A percentile compares a stretch with the other conserved stretches of the same genome.
These are phyloP conservation scores for Cyclophora albipunctata DNA, from an alignment of 2,888 invertebrate species.

Conservation along the genomic window DNA sequence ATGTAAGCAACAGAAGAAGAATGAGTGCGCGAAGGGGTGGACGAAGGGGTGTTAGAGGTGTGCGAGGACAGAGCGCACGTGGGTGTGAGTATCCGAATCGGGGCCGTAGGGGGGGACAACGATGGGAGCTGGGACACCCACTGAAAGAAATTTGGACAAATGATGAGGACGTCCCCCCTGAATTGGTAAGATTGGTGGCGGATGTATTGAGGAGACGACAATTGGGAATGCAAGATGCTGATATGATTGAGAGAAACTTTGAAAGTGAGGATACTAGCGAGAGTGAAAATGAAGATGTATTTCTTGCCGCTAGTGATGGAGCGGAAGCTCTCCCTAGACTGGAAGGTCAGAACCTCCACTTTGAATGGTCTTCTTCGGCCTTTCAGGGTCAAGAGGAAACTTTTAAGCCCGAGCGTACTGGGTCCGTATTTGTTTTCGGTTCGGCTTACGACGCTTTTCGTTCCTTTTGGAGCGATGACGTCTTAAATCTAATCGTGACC, in stretches of 20 bases:
- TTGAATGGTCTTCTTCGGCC: too few species aligned
- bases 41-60: background rate
- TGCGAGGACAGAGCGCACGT: constrained; percentile 2
- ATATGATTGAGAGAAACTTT: background rate
- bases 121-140: constrained; percentile 6
- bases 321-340: too few species aligned
- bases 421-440: too few species aligned
- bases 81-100: background rate
- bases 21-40: constrained; percentile 2
- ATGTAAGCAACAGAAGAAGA: background rate
- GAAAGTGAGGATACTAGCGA: constrained; percentile 2
- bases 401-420: too few species aligned
- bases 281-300: background rate
- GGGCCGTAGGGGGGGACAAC: background rate
- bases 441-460: too few species aligned
- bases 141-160: background rate
- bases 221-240: constrained; percentile 3
- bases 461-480: too few species aligned
- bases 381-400: too few species aligned
- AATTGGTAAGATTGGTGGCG: background rate
- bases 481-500: too few species aligned
- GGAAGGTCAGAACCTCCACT: too few species aligned
- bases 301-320: too few species aligned
- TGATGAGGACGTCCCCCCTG: too few species aligned
- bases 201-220: constrained; percentile 6